A percentile compares a stretch with the other conserved stretches of the same genome.
Evolutionary conservation across 1,140 invertebrate genomes (phyloP).

Genomic region (Drosophila nannoptera): DNA sequence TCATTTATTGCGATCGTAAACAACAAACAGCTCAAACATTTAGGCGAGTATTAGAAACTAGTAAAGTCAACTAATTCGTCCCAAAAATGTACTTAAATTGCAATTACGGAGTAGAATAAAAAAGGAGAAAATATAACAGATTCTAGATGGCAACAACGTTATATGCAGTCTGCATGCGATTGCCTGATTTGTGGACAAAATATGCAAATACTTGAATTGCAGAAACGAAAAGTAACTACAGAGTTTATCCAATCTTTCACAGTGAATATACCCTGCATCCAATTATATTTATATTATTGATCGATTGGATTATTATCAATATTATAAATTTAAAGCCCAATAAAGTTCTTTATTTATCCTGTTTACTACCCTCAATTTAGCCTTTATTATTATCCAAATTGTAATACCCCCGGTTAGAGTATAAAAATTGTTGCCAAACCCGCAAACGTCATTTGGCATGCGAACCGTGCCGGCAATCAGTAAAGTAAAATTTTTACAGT

Average conservation of each 20-base stretch:
- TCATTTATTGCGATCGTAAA: conserved; percentile 22
- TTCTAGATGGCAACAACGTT: conserved; percentile 21
- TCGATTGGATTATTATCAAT: neutral
- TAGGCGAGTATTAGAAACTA: conserved; percentile 20
- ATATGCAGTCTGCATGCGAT: conserved; percentile 52
- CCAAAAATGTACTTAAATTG: conserved; percentile 26
- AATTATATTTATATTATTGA: too few species aligned
- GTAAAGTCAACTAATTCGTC: conserved; percentile 18
- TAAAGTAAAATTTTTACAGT: conserved; percentile 14
- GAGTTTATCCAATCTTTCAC: neutral
- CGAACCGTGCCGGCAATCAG: conserved; percentile 25
- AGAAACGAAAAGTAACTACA: conserved; percentile 23
- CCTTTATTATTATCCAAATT: neutral
- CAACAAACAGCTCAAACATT: neutral
- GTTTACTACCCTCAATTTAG: neutral
- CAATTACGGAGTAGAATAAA: conserved; percentile 17
- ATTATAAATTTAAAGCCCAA: neutral
- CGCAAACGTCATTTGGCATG: conserved; percentile 14
- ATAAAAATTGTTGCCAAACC: neutral
- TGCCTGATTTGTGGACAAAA: conserved; percentile 52
- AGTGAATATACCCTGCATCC: too few species aligned
- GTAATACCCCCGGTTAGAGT: neutral
- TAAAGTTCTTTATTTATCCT: neutral
- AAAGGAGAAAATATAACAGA: conserved; percentile 22
- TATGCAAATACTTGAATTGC: conserved; percentile 57